phyloP scores from a whole-genome alignment of 2,113 vertebrate species.

The Peromyscus maniculatus region DNA sequence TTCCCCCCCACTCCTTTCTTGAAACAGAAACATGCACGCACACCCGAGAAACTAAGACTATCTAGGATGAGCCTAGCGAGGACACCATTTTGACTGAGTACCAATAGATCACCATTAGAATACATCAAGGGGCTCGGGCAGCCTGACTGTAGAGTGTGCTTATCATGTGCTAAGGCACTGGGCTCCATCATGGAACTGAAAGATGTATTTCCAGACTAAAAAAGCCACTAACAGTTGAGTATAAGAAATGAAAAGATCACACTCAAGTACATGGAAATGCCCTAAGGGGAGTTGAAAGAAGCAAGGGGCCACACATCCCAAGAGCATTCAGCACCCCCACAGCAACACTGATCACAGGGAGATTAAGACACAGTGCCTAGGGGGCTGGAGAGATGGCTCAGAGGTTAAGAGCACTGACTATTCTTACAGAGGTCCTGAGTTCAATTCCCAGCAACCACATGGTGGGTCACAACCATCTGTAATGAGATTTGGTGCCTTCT shows the following conservation, averaged over 20 bases:
- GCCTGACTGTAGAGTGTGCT: not conserved
- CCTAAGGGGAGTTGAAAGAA: not conserved
- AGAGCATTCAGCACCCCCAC: not conserved
- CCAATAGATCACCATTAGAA: no score
- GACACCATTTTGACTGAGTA: not conserved
- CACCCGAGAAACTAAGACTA: not conserved
- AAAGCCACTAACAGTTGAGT: not conserved
- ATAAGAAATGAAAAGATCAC: not conserved
- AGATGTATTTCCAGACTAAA: not conserved
- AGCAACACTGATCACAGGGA: not conserved
- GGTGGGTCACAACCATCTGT: no score
- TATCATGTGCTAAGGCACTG: not conserved
- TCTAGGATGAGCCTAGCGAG: not conserved
- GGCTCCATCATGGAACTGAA: not conserved
- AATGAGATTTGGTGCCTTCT: no score
- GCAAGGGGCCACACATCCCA: not conserved
- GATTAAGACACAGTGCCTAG: not conserved
- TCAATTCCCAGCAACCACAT: no score
- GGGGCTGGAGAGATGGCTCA: no score
- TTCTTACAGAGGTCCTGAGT: no score
- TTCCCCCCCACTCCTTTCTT: not conserved
- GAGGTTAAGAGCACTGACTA: no score
- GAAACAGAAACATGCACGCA: not conserved
- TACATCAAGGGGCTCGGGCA: not conserved
- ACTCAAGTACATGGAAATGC: not conserved